These are phyloP conservation scores for Meda fulgida DNA, from an alignment of 2,797 vertebrate species.

Conservation along the genomic window DNA sequence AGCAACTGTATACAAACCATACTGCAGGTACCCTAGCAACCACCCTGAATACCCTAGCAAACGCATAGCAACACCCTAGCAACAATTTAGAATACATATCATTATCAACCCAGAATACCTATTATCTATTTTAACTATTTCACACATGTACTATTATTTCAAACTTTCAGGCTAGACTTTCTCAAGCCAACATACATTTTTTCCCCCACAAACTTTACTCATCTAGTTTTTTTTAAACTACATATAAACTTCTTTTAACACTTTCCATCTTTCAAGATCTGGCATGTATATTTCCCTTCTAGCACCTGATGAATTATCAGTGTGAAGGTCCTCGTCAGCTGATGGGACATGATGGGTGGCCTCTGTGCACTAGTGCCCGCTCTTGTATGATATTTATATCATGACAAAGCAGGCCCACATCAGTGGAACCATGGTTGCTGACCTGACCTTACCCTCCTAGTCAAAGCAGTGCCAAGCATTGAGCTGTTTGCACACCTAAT, in stretches of 20 bases:
- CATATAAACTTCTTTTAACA: not conserved
- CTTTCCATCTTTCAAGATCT: slow-evolving; percentile 3
- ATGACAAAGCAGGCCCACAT: slow-evolving; percentile 6
- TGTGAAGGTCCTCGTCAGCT: slow-evolving; percentile 12
- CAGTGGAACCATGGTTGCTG: slow-evolving; percentile 68
- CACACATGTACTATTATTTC: not conserved
- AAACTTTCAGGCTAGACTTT: not conserved
- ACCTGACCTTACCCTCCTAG: slow-evolving; percentile 70
- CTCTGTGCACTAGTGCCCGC: slow-evolving; percentile 61
- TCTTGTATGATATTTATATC: slow-evolving; percentile 53
- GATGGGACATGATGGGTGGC: slow-evolving; percentile 66
- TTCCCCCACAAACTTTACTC: not conserved
- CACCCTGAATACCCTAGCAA: too few relatives aligned
- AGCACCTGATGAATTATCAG: slow-evolving; percentile 17
- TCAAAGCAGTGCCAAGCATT: slow-evolving; percentile 58
- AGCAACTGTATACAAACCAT: too few relatives aligned
- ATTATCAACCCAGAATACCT: too few relatives aligned
- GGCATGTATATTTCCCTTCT: slow-evolving; percentile 44
- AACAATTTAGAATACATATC: too few relatives aligned
- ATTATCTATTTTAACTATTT: not conserved
- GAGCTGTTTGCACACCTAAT: slow-evolving; percentile 62
- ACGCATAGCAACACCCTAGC: not conserved
- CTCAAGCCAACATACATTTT: not conserved
- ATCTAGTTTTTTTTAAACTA: not conserved
- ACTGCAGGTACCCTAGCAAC: not conserved